Evolutionary conservation across 2,888 invertebrate genomes (phyloP).

Genomic region (Arrhopalites spinosus): DNA sequence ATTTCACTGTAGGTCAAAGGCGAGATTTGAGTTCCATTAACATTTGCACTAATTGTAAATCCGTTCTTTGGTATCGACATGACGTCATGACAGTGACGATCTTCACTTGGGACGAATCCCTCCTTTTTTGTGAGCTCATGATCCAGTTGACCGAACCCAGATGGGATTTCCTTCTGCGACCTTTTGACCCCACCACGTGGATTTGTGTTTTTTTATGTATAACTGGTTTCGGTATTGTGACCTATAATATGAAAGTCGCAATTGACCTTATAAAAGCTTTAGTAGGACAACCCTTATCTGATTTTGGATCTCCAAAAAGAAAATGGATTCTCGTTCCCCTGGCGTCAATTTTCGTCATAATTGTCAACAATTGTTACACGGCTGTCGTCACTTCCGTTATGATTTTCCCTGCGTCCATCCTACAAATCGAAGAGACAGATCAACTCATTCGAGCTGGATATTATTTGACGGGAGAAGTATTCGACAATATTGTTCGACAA

Average conservation of each 20-base stretch:
- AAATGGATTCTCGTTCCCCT: neutral
- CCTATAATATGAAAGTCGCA: neutral
- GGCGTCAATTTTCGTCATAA: neutral
- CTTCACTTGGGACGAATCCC: too few species aligned
- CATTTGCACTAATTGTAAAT: too few species aligned
- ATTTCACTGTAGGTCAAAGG: too few species aligned
- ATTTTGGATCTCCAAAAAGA: neutral
- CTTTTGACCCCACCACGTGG: neutral
- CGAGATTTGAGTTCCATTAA: too few species aligned
- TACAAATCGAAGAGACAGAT: neutral
- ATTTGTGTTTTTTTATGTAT: neutral
- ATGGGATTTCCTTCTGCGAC: neutral
- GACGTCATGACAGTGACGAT: too few species aligned
- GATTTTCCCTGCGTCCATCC: neutral
- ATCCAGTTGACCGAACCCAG: too few species aligned
- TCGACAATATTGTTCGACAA: too few species aligned
- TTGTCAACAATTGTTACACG: neutral
- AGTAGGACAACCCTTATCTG: neutral
- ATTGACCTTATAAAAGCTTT: neutral
- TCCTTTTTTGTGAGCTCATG: too few species aligned
- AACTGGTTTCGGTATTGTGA: neutral
- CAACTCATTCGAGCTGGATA: neutral
- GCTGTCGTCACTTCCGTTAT: neutral
- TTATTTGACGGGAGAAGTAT: neutral
- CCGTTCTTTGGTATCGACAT: too few species aligned